Conservation (phyloP, 2,797 vertebrate species). For the Lycodopsis pacificus region DNA sequence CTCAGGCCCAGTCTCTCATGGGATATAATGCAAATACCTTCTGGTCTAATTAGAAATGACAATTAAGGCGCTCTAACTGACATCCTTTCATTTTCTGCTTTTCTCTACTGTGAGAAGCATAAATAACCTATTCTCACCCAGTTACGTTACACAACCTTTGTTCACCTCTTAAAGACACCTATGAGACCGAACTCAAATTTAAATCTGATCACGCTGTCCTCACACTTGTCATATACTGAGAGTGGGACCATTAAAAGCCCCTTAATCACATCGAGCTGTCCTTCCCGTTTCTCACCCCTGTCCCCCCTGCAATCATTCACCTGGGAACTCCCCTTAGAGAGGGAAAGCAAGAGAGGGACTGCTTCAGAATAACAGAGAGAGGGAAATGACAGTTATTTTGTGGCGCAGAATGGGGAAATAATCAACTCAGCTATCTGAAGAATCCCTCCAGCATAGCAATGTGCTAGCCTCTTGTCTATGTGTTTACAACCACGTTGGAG, state of each 20-base stretch:
- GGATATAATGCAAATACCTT: constrained; percentile 31
- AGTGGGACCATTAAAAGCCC: constrained; percentile 12
- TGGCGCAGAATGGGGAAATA: constrained; percentile 40
- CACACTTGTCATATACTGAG: constrained; percentile 7
- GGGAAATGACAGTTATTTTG: constrained; percentile 46
- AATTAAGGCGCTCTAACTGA: constrained; percentile 1
- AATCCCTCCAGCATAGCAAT: constrained; percentile 49
- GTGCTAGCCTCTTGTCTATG: constrained; percentile 49
- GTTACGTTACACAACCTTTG: neutral
- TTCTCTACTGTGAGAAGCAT: constrained; percentile 31
- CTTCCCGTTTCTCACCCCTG: constrained; percentile 28
- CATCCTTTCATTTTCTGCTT: constrained; percentile 21
- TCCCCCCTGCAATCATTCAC: constrained; percentile 19
- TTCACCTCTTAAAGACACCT: constrained; percentile 1
- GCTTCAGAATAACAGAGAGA: constrained; percentile 13
- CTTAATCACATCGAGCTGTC: constrained; percentile 10
- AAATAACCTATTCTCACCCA: neutral
- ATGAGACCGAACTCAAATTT: neutral
- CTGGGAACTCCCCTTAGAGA: constrained; percentile 62
- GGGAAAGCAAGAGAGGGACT: constrained; percentile 26
- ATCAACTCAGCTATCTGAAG: constrained; percentile 53
- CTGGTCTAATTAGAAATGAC: constrained; percentile 29
- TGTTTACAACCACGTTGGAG: constrained; percentile 61
- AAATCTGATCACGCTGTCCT: neutral
- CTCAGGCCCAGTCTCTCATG: constrained; percentile 51